These are phyloP conservation scores for Ecdyonurus torrentis DNA, from an alignment of 2,888 invertebrate species.

Conservation along the genomic window DNA sequence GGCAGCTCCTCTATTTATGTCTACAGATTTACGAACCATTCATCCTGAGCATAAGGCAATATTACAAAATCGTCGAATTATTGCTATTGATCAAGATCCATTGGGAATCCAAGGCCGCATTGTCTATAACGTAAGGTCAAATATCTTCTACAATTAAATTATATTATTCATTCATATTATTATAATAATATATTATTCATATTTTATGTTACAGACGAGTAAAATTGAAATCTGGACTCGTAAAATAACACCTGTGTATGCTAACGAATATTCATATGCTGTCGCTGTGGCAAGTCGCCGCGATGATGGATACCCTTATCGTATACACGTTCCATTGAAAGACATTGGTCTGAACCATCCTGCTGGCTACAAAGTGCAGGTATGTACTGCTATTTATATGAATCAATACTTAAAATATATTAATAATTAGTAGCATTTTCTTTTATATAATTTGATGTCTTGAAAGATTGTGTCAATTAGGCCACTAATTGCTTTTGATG, in stretches of 20 bases:
- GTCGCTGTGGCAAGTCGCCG: constrained; percentile 38
- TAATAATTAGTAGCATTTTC: too few relatives aligned
- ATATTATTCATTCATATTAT: too few relatives aligned
- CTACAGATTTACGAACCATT: constrained; percentile 40
- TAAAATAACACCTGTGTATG: constrained; percentile 30
- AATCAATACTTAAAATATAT: too few relatives aligned
- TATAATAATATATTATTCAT: not conserved
- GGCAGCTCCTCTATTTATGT: constrained; percentile 51
- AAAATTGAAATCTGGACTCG: constrained; percentile 38
- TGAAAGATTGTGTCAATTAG: too few relatives aligned
- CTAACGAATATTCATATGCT: constrained; percentile 32
- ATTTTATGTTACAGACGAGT: constrained; percentile 16
- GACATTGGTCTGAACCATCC: constrained; percentile 24
- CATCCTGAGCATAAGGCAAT: constrained; percentile 37
- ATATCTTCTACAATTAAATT: too few relatives aligned
- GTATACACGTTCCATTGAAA: constrained; percentile 22
- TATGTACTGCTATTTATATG: too few relatives aligned
- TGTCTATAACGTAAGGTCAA: constrained; percentile 23
- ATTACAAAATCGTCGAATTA: constrained; percentile 39
- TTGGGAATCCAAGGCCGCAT: constrained; percentile 42
- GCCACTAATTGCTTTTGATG: too few relatives aligned
- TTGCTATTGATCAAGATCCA: constrained; percentile 46
- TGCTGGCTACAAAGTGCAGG: constrained; percentile 24
- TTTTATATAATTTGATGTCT: too few relatives aligned
- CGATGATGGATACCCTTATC: constrained; percentile 28